Evolutionary conservation across 2,888 invertebrate genomes (phyloP).

Genomic region (Alitta virens): DNA sequence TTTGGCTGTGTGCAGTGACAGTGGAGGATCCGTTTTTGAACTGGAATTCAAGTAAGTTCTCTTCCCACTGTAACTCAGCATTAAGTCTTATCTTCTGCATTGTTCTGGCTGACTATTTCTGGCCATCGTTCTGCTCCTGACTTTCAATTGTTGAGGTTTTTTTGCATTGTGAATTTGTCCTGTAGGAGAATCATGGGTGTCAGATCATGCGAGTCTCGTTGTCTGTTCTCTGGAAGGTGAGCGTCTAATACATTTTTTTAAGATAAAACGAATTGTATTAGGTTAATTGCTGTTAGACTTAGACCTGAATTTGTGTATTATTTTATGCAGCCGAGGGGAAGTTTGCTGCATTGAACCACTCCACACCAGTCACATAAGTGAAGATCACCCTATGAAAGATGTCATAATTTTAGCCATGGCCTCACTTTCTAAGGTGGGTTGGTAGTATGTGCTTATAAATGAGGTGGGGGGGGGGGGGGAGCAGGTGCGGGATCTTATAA

Average conservation of each 20-base stretch:
- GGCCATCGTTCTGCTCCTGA: background rate
- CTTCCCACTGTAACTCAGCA: too few relatives aligned
- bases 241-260: background rate
- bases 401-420: constrained; percentile 86
- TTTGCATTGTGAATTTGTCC: too few relatives aligned
- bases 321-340: constrained; percentile 79
- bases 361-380: constrained; percentile 60
- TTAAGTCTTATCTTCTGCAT: background rate
- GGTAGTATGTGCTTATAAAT: too few relatives aligned
- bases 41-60: constrained; percentile 72
- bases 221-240: constrained; percentile 84
- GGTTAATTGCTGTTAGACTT: background rate
- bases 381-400: constrained; percentile 69
- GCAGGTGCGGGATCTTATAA: too few relatives aligned
- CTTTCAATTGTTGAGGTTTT: too few relatives aligned
- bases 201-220: constrained; percentile 80
- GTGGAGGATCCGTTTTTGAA: constrained; percentile 94
- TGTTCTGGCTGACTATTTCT: background rate
- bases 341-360: constrained; percentile 76
- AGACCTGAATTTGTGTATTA: background rate
- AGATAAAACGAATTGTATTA: too few relatives aligned
- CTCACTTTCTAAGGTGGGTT: constrained; percentile 80
- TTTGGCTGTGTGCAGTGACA: constrained; percentile 80
- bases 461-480: too few relatives aligned
- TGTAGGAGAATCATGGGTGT: constrained; percentile 78